A percentile compares a stretch with the other conserved stretches of the same genome.
phyloP scores from a whole-genome alignment of 2,797 vertebrate species.

The Alfaro cultratus region DNA sequence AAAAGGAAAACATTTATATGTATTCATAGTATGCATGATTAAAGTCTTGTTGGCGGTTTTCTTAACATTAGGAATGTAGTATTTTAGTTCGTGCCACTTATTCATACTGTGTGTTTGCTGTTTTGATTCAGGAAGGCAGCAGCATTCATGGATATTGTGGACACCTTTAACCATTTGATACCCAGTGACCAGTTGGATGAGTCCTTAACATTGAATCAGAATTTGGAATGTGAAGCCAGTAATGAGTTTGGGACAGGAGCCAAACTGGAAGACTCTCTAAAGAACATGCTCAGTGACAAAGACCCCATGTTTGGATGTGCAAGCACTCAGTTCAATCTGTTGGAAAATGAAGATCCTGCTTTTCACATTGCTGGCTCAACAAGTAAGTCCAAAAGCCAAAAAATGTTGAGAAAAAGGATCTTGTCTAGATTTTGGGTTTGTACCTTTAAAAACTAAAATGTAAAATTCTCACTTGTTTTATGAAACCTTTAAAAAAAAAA shows the following conservation, averaged over 20 bases:
- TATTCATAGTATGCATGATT: neutral
- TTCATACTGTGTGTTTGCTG: constrained; percentile 26
- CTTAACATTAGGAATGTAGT: neutral
- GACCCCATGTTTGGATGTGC: constrained; percentile 99
- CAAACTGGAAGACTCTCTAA: constrained; percentile 93
- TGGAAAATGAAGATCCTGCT: constrained; percentile 93
- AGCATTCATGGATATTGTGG: constrained; percentile 99
- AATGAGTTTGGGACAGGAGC: constrained; percentile 93
- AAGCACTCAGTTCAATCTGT: constrained; percentile 95
- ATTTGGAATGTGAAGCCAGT: constrained; percentile 97
- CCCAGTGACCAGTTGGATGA: constrained; percentile 99
- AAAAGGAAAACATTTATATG: neutral
- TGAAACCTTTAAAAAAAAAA: constrained; percentile 10
- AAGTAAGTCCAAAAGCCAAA: constrained; percentile 79
- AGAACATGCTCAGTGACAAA: constrained; percentile 99
- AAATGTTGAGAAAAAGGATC: neutral
- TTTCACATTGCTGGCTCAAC: constrained; percentile 90
- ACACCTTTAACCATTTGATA: constrained; percentile 98
- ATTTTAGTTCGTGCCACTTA: neutral
- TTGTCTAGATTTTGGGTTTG: neutral
- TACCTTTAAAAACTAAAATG: neutral
- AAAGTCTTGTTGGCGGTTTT: neutral
- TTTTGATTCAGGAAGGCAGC: constrained; percentile 85
- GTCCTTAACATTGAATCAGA: constrained; percentile 92
- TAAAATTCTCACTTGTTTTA: neutral